Evolutionary conservation across 2,113 vertebrate genomes (phyloP), one percentile per base, ranked within the genome.

Genomic region (Mus spicilegus): DNA sequence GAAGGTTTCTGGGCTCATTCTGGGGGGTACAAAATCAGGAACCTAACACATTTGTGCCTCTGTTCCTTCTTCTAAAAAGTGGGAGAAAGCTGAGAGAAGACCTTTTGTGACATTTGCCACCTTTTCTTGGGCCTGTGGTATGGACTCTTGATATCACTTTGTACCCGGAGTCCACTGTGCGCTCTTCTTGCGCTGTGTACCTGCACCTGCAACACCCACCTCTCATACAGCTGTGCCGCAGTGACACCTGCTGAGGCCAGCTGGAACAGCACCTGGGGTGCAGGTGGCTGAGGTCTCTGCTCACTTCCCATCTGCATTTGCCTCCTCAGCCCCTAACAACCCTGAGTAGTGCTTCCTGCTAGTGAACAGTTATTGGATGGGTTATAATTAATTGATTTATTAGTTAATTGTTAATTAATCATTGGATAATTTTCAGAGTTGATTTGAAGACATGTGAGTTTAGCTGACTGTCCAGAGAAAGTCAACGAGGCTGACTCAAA

Each of bases 161-260:
- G 30, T 1, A 19, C 0, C 4, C 33, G n/a, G 17, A n/a, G 2
- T 3, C 14, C 16, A 7, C 26, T 3, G 5, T 0, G 30, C 0
- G 5, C 33, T 58, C 72, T n/a, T 39, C 49, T 69, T 30, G 2
- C 0, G 3, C 51, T 22, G 28, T 20, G 3, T 56, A n/a, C 42
- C 22, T 20, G 30, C 26, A 42, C 0, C 3, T 39, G n/a, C 61
- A 22, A 22, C 1, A 4, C 1, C 56, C 16, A n/a, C 28, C 56
- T 33, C 42, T 4, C 69, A 49, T 7, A 69, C 63, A 24, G 58
- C 58, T 63, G 36, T 20, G 30, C 13, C 0, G 6, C 56, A 9
- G 10, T 0, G 54, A 70, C 69, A 8, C 42, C 81, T 54, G 76
- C 56, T 54, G 76, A 26, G 63, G 7, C 42, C 54, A 28, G 33